Conservation (phyloP, 2,888 invertebrate species). For the Erebia aethiops region DNA sequence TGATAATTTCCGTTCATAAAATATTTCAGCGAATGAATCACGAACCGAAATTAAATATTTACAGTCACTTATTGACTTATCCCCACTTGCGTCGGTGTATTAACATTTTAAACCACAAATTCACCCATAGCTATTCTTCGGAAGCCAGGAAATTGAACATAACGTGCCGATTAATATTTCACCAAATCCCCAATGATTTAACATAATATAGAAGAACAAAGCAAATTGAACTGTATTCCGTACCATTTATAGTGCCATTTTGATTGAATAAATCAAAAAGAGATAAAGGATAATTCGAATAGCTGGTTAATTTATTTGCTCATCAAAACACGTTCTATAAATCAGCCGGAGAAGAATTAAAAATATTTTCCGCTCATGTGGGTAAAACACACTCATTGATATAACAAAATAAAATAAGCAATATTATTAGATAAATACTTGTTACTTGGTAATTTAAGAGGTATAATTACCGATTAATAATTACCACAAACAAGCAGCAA, state of each 20-base stretch:
- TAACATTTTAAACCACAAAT: conserved; percentile 25
- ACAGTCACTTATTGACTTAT: conserved; percentile 12
- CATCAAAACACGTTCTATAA: background rate
- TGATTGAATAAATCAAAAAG: background rate
- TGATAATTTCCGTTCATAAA: background rate
- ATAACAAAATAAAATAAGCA: no score
- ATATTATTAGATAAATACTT: no score
- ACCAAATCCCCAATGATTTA: conserved; percentile 75
- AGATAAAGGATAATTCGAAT: background rate
- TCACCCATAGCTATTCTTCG: conserved; percentile 70
- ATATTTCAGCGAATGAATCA: background rate
- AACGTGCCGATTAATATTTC: conserved; percentile 78
- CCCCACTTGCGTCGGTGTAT: conserved; percentile 10
- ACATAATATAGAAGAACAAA: conserved; percentile 23
- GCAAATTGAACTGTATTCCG: background rate
- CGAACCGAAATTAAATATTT: conserved; percentile 13
- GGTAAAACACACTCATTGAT: no score
- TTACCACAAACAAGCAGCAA: no score
- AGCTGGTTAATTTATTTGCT: conserved; percentile 1
- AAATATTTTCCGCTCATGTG: no score
- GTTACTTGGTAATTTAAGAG: no score
- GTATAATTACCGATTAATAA: no score
- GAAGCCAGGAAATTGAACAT: conserved; percentile 81
- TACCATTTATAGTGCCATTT: background rate
- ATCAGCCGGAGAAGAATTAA: background rate